Evolutionary conservation across 1,140 invertebrate species (phyloP), one percentile per base, ranked within the genome.

Genomic region (Conus betulinus): DNA sequence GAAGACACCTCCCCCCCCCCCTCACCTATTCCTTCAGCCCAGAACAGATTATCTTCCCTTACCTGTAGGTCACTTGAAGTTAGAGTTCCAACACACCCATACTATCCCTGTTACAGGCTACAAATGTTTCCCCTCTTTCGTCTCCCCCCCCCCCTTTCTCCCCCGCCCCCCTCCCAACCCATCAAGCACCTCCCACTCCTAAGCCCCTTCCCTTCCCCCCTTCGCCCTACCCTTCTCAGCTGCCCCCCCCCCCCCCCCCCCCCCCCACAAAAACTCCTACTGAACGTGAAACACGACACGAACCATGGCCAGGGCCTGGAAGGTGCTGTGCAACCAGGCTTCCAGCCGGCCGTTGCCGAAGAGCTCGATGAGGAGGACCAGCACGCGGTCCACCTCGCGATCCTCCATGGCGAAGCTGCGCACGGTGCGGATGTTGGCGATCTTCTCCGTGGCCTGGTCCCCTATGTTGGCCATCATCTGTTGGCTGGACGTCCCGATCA

Each of bases 391-490:
- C 27, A 87, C 88, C 60, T 92, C 92, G 51, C 89, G 89, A 11
- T 74, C 87, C 71, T 94, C 93, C 78, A 92, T 92, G 51, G 90
- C 91, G 89, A 95, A 95, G 60, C 92, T 93, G 39, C 93, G 87
- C 15, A 95, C 94, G 17, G 94, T 95, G 60, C 93, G 90, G n/a
- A 94, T 89, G n/a, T 91, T 92, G 1, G 92, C 92, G 27, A 91
- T 90, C n/a, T 87, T 85, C 76, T 94, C 94, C 74, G 91, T 91
- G 15, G 92, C 92, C 53, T 63, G 23, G 23, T 84, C 82, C 10
- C 82, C 82, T 8, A 84, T 84, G 27, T n/a, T 5, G 39, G 82
- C 82, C 82, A 84, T 84, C 52, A 84, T 84, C 15, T 57, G 6
- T 52, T 83, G 81, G 39, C 81, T 83, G 51, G 81, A 5, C 10